phyloP scores from a whole-genome alignment of 2,797 vertebrate genomes.

The Carduelis carduelis region DNA sequence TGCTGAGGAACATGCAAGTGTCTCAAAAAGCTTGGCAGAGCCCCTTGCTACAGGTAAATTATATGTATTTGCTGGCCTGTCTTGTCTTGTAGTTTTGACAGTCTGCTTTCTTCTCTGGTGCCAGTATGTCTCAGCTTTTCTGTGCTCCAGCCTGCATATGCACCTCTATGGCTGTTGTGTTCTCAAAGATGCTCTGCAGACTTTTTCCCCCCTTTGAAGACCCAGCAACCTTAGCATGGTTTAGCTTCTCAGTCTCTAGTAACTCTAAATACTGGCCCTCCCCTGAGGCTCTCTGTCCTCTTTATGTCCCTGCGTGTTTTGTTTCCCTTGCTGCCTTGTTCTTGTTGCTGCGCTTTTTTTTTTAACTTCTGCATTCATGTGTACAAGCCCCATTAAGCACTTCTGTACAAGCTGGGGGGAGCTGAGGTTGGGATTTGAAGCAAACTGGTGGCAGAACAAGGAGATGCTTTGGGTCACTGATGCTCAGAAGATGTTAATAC shows the following conservation, averaged over 20 bases:
- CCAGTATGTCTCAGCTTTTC: neutral
- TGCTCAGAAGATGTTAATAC: neutral
- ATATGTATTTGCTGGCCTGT: neutral
- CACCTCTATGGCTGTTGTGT: neutral
- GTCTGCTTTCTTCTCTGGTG: neutral
- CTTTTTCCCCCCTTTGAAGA: neutral
- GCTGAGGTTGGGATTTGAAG: neutral
- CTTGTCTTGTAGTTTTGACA: neutral
- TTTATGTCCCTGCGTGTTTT: constrained; percentile 43
- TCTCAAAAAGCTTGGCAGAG: neutral
- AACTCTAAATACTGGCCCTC: constrained; percentile 2
- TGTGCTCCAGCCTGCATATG: neutral
- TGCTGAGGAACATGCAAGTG: neutral
- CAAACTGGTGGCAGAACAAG: neutral
- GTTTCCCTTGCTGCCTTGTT: constrained; percentile 17
- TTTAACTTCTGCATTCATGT: neutral
- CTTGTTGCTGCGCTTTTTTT: neutral
- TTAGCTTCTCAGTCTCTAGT: neutral
- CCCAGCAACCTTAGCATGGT: neutral
- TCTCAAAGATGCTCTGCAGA: neutral
- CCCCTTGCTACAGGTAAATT: neutral
- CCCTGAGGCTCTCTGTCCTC: constrained; percentile 34
- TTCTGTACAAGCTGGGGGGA: neutral
- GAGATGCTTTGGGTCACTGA: neutral
- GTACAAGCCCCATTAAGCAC: neutral